A percentile compares a stretch with the other conserved stretches of the same genome.
These are phyloP conservation scores for Catocala fraxini DNA, from an alignment of 2,888 invertebrate genomes.

Conservation along the genomic window DNA sequence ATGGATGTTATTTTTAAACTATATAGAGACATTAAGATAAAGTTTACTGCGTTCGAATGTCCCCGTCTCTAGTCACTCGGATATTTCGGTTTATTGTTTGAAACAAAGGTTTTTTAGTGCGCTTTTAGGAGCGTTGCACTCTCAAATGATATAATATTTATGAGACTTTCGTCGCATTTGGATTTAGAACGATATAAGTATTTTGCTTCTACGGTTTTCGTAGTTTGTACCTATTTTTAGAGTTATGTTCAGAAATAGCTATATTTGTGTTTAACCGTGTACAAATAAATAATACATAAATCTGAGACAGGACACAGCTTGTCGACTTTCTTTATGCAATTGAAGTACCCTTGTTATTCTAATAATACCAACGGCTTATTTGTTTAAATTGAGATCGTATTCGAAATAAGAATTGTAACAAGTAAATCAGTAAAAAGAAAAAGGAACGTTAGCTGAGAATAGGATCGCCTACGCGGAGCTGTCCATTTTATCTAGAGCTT, in stretches of 20 bases:
- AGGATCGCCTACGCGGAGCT: conserved; percentile 35
- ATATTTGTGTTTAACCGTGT: no score
- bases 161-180: conserved; percentile 63
- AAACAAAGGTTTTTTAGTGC: conserved; percentile 80
- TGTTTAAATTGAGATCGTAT: neutral
- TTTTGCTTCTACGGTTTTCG: conserved; percentile 33
- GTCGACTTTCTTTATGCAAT: conserved; percentile 2
- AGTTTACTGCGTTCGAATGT: conserved; percentile 73
- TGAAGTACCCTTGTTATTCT: neutral
- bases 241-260: no score
- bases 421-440: conserved; percentile 13
- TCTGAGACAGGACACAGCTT: neutral
- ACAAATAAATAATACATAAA: conserved; percentile 1
- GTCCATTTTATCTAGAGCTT: conserved; percentile 23
- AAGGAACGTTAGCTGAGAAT: conserved; percentile 13
- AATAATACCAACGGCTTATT: conserved; percentile 8
- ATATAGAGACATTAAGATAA: conserved; percentile 82
- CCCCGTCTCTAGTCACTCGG: conserved; percentile 53
- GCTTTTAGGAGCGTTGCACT: conserved; percentile 71
- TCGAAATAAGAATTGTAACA: conserved; percentile 11
- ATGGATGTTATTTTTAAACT: conserved; percentile 78
- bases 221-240: conserved; percentile 14
- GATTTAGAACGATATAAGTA: conserved; percentile 50
- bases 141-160: conserved; percentile 70
- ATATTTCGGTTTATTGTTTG: conserved; percentile 80